Evolutionary conservation across 2,797 vertebrate species (phyloP).

Genomic region (Liasis olivaceus): DNA sequence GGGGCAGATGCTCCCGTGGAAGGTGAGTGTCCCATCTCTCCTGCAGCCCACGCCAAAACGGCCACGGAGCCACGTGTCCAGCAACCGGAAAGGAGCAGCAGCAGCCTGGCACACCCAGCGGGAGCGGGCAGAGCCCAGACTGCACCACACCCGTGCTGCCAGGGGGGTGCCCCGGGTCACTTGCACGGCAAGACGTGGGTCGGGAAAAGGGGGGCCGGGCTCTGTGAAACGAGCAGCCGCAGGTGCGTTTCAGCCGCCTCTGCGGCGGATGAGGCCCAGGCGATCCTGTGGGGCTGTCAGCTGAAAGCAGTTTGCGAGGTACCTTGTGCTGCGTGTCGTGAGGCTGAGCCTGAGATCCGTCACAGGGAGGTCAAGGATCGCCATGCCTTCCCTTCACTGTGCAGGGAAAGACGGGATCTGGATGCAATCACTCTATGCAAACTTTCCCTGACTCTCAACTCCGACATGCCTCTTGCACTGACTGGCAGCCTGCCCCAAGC

Average conservation of each 20-base stretch:
- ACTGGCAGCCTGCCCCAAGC: neutral
- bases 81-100: neutral
- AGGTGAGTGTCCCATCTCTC: neutral
- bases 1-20: neutral
- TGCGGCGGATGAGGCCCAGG: too few species aligned
- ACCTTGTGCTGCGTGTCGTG: neutral
- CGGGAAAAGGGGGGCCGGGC: neutral
- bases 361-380: too few species aligned
- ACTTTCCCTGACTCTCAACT: too few species aligned
- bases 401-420: too few species aligned
- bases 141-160: neutral
- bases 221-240: neutral
- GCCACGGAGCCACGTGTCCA: neutral
- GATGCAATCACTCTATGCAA: too few species aligned
- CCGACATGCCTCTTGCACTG: too few species aligned
- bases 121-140: neutral
- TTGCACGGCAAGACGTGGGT: neutral
- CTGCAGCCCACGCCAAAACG: neutral
- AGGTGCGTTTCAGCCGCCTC: too few species aligned
- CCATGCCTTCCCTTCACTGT: too few species aligned
- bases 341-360: too few species aligned
- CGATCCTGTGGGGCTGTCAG: neutral
- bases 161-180: neutral
- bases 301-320: neutral
- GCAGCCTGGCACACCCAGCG: too few species aligned